Evolutionary conservation across 2,113 vertebrate genomes (phyloP).

Genomic region (Crocuta crocuta): DNA sequence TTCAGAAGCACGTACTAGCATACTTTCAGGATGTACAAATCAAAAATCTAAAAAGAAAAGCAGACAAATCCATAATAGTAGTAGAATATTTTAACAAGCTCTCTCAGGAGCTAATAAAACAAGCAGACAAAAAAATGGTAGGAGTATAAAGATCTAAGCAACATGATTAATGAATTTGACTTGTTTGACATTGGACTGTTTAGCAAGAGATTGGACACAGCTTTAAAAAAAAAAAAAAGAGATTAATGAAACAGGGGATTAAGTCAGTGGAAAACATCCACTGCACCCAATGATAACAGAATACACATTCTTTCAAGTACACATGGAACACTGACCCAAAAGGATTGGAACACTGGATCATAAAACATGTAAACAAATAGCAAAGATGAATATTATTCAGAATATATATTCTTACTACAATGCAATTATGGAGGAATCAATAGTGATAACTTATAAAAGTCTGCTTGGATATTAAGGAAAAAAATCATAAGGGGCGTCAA

Average conservation of each 20-base stretch:
- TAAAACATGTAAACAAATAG: slow-evolving; percentile 14
- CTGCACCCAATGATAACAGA: not conserved
- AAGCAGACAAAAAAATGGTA: not conserved
- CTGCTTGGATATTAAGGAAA: not conserved
- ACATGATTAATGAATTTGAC: not conserved
- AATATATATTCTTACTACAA: not conserved
- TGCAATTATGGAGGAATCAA: slow-evolving; percentile 27
- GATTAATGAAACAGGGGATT: not conserved
- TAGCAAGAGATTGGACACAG: not conserved
- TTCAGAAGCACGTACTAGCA: not conserved
- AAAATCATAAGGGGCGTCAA: not conserved
- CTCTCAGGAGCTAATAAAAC: not conserved
- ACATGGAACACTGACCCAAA: not conserved
- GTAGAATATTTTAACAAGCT: not conserved
- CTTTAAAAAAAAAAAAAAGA: not conserved
- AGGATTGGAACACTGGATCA: not conserved
- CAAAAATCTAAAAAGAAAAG: not conserved
- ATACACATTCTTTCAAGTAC: not conserved
- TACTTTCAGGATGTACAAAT: slow-evolving; percentile 18
- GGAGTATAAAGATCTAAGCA: not conserved
- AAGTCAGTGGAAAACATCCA: not conserved
- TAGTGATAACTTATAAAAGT: slow-evolving; percentile 29
- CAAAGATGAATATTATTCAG: slow-evolving; percentile 13
- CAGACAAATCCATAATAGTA: not conserved
- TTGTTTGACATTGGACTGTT: not conserved